A percentile compares a stretch with the other conserved stretches of the same genome.
These are phyloP conservation scores for Mastomys natalensis DNA, from an alignment of 2,113 vertebrate species.

Conservation along the genomic window DNA sequence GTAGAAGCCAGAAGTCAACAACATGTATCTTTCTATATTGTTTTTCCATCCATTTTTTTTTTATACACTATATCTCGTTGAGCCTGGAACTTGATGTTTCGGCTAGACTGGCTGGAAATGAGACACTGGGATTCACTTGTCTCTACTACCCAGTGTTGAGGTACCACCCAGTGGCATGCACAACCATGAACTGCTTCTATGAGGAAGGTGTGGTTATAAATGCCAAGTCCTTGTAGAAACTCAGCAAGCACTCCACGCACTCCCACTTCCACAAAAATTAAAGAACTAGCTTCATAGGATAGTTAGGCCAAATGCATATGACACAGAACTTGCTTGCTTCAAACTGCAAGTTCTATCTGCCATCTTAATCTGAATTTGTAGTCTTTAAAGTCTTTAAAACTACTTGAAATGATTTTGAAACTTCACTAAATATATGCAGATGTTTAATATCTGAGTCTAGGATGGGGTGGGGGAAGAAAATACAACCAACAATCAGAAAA, in stretches of 20 bases:
- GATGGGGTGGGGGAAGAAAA: neutral
- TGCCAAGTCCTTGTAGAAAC: neutral
- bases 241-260: neutral
- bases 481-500: slow-evolving; percentile 14
- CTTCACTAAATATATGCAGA: neutral
- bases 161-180: neutral
- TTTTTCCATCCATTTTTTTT: neutral
- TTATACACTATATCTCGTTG: neutral
- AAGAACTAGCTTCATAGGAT: slow-evolving; percentile 9
- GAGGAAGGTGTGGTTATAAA: neutral
- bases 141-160: neutral
- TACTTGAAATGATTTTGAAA: neutral
- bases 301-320: neutral
- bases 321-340: neutral
- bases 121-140: neutral
- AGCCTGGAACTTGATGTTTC: neutral
- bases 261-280: neutral
- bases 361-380: neutral
- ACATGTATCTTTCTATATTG: neutral
- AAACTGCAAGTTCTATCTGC: neutral
- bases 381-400: slow-evolving; percentile 2
- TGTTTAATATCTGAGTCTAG: neutral
- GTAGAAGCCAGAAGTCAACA: neutral
- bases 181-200: neutral
- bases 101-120: neutral